A percentile compares a stretch with the other conserved stretches of the same genome.
Conservation (phyloP, 1,140 invertebrate species). For the Ganaspis sp. region DNA sequence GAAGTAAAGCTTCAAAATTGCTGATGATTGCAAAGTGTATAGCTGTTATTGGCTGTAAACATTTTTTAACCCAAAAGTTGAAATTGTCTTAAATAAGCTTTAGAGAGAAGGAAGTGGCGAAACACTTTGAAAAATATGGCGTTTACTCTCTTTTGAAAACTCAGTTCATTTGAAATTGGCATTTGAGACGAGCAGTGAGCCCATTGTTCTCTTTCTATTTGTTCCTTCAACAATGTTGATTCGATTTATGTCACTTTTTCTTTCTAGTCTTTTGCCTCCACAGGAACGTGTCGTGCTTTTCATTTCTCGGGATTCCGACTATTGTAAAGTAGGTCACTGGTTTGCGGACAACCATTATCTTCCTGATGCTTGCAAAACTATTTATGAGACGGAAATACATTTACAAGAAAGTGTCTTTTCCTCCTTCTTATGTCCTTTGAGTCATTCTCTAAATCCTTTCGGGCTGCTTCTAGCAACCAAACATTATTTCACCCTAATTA, state of each 20-base stretch:
- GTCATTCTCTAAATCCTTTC: not conserved
- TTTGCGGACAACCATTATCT: constrained; percentile 27
- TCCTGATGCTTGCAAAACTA: constrained; percentile 23
- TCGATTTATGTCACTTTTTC: constrained; percentile 28
- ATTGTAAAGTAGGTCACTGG: constrained; percentile 15
- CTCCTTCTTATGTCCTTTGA: not conserved
- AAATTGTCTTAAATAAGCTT: not conserved
- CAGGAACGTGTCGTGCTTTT: constrained; percentile 16
- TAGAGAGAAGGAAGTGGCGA: not conserved
- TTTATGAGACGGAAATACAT: constrained; percentile 24
- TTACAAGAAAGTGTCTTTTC: constrained; percentile 8
- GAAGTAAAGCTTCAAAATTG: too few relatives aligned
- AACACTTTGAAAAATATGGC: not conserved
- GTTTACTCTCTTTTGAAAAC: constrained; percentile 19
- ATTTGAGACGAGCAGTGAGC: constrained; percentile 19
- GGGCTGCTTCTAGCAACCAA: not conserved
- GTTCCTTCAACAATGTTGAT: constrained; percentile 24
- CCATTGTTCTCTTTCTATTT: constrained; percentile 25
- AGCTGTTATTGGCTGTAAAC: not conserved
- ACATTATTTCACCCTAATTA: too few relatives aligned
- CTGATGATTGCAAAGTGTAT: not conserved
- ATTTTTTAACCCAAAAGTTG: not conserved
- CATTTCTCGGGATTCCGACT: constrained; percentile 23
- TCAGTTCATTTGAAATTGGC: constrained; percentile 29
- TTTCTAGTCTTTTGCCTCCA: constrained; percentile 18